Base-by-base conservation (phyloP, 2,888 invertebrate genomes). In the Sepiola atlantica region DNA sequence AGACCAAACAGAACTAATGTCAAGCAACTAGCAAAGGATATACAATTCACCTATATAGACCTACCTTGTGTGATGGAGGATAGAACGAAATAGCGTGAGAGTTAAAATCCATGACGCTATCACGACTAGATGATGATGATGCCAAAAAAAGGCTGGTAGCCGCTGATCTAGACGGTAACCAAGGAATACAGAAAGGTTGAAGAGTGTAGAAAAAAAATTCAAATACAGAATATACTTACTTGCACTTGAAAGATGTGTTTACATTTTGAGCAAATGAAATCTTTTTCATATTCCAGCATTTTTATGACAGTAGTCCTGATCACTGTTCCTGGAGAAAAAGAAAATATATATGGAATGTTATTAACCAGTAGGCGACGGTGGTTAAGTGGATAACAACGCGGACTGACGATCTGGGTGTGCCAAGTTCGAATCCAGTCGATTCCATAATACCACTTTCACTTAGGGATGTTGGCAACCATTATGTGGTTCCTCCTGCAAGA, bases 261-360 rank as follows among this genome's bases (percentile, higher is more conserved):
- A 97, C 99, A 99, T 97, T 98, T 98, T 57, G 98, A 97, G 97
- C 99, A 99, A 28, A 98, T 97, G 97, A 98, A 98, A 94, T 98
- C 98, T 96, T 98, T 98, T 96, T 98, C 98, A 97, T 98, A 98
- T 97, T 98, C 98, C 94, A 99, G 97, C 97, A 99, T 98, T 97
- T 98, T 98, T 18, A 98, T 98, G 95, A 98, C 98, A 0, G 98
- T 98, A 92, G 98, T 98, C 97, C 98, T 97, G 54, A 98, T 98
- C 90, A 98, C 98, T 94, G 98, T 98, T 8, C 97, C 97, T 96
- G 95, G 35, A 95, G 95, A 28, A 93, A 21, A 55, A 54, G 55
- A 1, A 91, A 61, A 61, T 18, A 24, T 0, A n/a, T n/a, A 61
- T 21, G 10, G n/a, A 28, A 77, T 28, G 28, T 77, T n/a, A 77